These are phyloP conservation scores for Invenusta paracnida DNA, from an alignment of 2,888 invertebrate species.

Conservation along the genomic window DNA sequence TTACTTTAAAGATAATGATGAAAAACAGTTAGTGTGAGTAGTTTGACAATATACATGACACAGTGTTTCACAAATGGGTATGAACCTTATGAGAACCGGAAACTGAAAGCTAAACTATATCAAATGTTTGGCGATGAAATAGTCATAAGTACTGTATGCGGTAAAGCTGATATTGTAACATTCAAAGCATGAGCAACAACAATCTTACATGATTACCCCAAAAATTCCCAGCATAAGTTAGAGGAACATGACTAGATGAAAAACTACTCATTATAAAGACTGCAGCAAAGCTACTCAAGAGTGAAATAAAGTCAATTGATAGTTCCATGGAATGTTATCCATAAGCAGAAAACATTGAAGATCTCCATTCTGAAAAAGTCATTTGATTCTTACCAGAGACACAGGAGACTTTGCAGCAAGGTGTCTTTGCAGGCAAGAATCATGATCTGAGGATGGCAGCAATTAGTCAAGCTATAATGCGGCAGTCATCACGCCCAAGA, in stretches of 20 bases:
- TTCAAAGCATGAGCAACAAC: no score
- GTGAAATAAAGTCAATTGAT: background rate
- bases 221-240: no score
- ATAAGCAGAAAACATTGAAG: background rate
- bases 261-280: background rate
- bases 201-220: no score
- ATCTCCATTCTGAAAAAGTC: background rate
- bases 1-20: background rate
- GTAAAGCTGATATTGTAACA: no score
- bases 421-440: background rate
- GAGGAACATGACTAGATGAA: background rate
- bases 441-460: background rate
- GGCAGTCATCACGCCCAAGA: background rate
- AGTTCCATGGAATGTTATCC: background rate
- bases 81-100: background rate
- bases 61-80: background rate
- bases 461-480: background rate
- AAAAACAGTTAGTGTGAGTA: background rate
- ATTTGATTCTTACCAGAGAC: background rate
- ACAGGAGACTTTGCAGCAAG: background rate
- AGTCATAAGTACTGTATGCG: no score
- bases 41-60: background rate
- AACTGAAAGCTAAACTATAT: background rate
- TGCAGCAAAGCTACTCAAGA: background rate
- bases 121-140: no score